Base-by-base conservation (phyloP, 2,797 vertebrate genomes). In the Paedocypris micromegethes region DNA sequence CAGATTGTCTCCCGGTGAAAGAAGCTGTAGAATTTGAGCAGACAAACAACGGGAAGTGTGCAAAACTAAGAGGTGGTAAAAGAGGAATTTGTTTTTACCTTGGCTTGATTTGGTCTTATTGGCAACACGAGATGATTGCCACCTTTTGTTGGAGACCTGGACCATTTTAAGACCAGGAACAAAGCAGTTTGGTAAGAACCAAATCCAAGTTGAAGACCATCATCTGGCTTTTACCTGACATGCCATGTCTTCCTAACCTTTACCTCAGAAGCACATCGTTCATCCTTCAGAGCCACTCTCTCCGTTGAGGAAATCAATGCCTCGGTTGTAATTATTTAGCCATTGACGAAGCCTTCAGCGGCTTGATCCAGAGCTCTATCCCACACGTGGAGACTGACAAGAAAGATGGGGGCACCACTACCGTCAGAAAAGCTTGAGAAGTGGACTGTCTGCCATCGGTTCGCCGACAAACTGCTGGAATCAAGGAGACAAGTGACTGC, bases 331-430 rank as follows among this genome's bases (percentile, higher is more conserved):
- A 88, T 91, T 89, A 91, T 90, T 86, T 88, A 79, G 76, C 81
- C 81, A 85, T 87, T 90, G 89, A 92, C 87, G 86, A 90, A 91
- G 69, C 77, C 82, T 86, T 87, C 79, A 82, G 80, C 80, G 79
- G 79, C 80, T 80, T 82, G 82, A 81, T 73, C 69, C 72, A 86
- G 71, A 82, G 48, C 86, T 87, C 88, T 82, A 44, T 80, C 76
- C 76, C 59, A 73, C 53, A 76, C 58, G 8, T 71, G 44, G 63
- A 50, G 68, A 72, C 64, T 67, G 47, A 65, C 48, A 40, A n/a
- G 54, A 54, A 44, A 58, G 53, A 75, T 59, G 69, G 65, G 69
- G 57, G 56, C 8, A 55, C 57, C 57, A 43, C 1, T 8, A 76
- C 77, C 72, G 75, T 74, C 58, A 64, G 80, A 80, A 79, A 74